Base-by-base conservation (phyloP, 2,888 invertebrate species). In the Xestoiulus laeticollis region DNA sequence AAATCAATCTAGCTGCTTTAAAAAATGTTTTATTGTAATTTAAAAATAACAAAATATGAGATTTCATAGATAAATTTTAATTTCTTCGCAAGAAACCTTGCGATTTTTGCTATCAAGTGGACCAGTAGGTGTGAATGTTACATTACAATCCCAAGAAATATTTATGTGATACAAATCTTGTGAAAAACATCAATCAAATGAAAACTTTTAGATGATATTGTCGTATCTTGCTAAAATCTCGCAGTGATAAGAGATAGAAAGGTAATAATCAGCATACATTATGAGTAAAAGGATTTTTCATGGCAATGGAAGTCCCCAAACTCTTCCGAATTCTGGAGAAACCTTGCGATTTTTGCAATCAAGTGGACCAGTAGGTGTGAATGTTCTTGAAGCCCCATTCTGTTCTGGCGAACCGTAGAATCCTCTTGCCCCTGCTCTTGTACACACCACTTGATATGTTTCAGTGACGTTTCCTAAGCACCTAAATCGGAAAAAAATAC, bases 91-190 rank as follows among this genome's bases (percentile, higher is more conserved):
- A 10, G 3, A 14, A 32, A 87, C 87, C 1, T 6, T 38, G 8
- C 82, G 38, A n/a, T 82, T n/a, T 38, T 87, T 30, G 33, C 87
- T 84, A 10, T 87, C 33, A 12, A 87, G 5, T n/a, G 33, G 33
- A 8, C 87, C 87, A 43, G 87, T 87, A 10, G 87, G 87, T 16
- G 32, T 87, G n/a, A 87, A 87, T 32, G 78, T 82, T 43, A n/a
- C n/a, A n/a, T n/a, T n/a, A n/a, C n/a, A n/a, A n/a, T n/a, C n/a
- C n/a, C n/a, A n/a, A n/a, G n/a, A n/a, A n/a, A n/a, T n/a, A n/a
- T n/a, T n/a, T n/a, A n/a, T n/a, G n/a, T n/a, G n/a, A n/a, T n/a
- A n/a, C n/a, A n/a, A n/a, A n/a, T n/a, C n/a, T n/a, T n/a, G n/a
- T n/a, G n/a, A n/a, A n/a, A n/a, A n/a, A n/a, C n/a, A n/a, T n/a